A percentile compares a stretch with the other conserved stretches of the same genome.
phyloP scores from a whole-genome alignment of 2,113 vertebrate species.

The Oriolus oriolus region DNA sequence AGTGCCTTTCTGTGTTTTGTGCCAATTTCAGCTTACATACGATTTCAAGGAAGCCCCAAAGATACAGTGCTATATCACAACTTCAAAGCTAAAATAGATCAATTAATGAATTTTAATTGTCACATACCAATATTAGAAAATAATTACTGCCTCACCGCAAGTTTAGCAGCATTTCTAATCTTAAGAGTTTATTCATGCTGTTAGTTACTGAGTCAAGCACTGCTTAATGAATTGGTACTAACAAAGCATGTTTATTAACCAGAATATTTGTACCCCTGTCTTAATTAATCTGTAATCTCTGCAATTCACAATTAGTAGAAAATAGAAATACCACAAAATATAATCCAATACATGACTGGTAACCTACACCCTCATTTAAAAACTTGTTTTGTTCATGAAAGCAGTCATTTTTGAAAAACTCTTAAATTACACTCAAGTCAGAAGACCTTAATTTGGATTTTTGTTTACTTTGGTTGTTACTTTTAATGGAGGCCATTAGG shows the following conservation, averaged over 20 bases:
- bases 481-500: background rate
- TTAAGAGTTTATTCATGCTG: background rate
- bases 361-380: background rate
- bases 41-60: background rate
- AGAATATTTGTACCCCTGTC: background rate
- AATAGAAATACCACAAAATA: background rate
- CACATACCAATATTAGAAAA: background rate
- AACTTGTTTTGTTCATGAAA: background rate
- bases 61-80: background rate
- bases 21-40: background rate
- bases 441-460: background rate
- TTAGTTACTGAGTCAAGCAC: background rate
- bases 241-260: background rate
- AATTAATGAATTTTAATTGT: background rate
- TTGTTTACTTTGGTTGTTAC: background rate
- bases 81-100: background rate
- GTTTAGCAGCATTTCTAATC: background rate
- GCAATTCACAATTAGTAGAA: background rate
- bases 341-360: background rate
- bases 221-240: background rate
- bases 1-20: background rate
- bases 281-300: background rate
- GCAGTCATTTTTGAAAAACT: accelerated
- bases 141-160: background rate
- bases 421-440: background rate